Conservation (phyloP, 1,140 invertebrate species). For the Pseudomyrmex cubaensis region DNA sequence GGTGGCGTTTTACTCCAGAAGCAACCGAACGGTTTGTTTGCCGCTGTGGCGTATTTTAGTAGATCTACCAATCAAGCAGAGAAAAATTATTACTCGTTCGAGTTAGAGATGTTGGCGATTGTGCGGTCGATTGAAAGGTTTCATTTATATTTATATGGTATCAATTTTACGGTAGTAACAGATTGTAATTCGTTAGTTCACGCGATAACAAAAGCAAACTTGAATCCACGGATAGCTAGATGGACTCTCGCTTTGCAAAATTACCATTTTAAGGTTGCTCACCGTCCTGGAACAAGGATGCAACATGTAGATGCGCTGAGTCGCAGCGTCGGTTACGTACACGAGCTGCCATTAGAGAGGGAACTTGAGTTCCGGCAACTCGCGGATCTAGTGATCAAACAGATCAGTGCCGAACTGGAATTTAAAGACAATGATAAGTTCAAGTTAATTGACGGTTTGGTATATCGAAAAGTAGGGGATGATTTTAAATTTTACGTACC, state of each 20-base stretch:
- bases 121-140: too few species aligned
- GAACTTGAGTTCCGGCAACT: background rate
- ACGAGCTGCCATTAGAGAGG: background rate
- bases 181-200: constrained; percentile 77
- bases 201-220: constrained; percentile 75
- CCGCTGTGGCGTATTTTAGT: constrained; percentile 78
- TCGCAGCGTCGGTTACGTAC: background rate
- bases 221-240: constrained; percentile 74
- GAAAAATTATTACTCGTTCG: too few species aligned
- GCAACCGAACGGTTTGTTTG: constrained; percentile 74
- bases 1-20: background rate
- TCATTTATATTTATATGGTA: too few species aligned
- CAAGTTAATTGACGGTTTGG: too few species aligned
- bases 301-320: constrained; percentile 78
- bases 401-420: too few species aligned
- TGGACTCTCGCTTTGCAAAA: constrained; percentile 78
- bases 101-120: too few species aligned
- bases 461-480: too few species aligned
- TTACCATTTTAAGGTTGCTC: constrained; percentile 74
- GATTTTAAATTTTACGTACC: too few species aligned
- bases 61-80: constrained; percentile 70
- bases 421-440: too few species aligned
- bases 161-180: constrained; percentile 60
- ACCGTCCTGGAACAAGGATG: constrained; percentile 75
- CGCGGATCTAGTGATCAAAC: background rate